Conservation (phyloP, 2,888 invertebrate species). For the Chironomus tentans region DNA sequence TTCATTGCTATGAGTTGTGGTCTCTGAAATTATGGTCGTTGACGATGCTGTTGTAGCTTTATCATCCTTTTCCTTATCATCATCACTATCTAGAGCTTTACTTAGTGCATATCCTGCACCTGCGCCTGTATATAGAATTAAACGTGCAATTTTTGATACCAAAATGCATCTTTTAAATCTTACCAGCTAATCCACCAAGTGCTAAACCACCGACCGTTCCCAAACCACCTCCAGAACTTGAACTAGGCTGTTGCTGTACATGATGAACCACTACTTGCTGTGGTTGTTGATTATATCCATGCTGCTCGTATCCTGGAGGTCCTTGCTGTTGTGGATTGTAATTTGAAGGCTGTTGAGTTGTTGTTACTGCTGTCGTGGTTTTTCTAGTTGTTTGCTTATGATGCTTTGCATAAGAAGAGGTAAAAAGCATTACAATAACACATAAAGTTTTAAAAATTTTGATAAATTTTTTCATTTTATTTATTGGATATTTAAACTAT, state of each 20-base stretch:
- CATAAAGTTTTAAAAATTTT: no score
- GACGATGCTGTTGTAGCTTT: not conserved
- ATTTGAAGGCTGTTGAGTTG: not conserved
- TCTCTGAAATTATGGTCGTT: not conserved
- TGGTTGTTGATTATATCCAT: not conserved
- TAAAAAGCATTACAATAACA: no score
- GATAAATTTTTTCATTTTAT: not conserved
- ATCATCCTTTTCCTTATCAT: not conserved
- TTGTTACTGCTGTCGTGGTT: not conserved
- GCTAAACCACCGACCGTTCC: not conserved
- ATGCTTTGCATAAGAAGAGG: not conserved
- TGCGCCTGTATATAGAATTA: not conserved
- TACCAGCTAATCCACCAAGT: not conserved
- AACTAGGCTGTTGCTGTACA: not conserved
- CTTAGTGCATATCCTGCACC: constrained; percentile 12
- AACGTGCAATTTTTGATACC: not conserved
- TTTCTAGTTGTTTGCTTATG: not conserved
- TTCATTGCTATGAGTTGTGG: not conserved
- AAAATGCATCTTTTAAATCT: not conserved
- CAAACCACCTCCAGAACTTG: not conserved
- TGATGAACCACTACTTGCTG: not conserved
- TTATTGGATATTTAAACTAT: not conserved
- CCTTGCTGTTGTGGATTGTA: not conserved
- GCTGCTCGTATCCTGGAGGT: no score
- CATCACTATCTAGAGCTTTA: not conserved